Conservation (phyloP, 2,113 vertebrate species). For the Rhynchomys soricoides region DNA sequence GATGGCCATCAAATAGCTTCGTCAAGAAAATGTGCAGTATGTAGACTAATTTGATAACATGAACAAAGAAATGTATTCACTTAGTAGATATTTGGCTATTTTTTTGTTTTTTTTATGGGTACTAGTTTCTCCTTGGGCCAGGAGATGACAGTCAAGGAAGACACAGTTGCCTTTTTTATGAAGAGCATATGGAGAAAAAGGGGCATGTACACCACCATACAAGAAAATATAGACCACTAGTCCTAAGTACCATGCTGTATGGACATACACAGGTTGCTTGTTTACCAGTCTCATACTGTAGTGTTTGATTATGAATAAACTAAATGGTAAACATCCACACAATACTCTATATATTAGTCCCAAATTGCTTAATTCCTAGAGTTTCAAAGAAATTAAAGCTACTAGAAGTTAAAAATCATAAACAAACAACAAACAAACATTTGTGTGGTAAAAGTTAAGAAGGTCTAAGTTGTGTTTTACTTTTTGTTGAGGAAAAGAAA, state of each 20-base stretch:
- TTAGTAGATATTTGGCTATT: background rate
- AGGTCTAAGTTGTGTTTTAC: background rate
- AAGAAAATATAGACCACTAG: background rate
- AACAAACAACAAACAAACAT: background rate
- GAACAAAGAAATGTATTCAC: too few species aligned
- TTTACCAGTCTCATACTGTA: background rate
- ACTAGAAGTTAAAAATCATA: background rate
- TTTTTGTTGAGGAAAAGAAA: background rate
- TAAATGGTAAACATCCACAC: background rate
- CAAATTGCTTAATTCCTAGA: background rate
- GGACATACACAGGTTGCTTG: background rate
- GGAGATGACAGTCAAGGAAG: background rate
- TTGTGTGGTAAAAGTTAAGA: background rate
- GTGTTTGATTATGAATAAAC: background rate
- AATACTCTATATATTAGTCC: background rate
- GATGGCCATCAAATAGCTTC: background rate
- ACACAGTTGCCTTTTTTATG: background rate
- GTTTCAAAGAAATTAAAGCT: background rate
- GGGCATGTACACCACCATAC: fast-evolving
- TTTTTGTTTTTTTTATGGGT: too few species aligned
- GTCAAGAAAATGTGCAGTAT: background rate
- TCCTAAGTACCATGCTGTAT: background rate
- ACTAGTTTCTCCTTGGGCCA: background rate
- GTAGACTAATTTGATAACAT: background rate
- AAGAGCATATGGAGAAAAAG: background rate